Conservation (phyloP, 2,888 invertebrate species). For the Sialis fuliginosa region DNA sequence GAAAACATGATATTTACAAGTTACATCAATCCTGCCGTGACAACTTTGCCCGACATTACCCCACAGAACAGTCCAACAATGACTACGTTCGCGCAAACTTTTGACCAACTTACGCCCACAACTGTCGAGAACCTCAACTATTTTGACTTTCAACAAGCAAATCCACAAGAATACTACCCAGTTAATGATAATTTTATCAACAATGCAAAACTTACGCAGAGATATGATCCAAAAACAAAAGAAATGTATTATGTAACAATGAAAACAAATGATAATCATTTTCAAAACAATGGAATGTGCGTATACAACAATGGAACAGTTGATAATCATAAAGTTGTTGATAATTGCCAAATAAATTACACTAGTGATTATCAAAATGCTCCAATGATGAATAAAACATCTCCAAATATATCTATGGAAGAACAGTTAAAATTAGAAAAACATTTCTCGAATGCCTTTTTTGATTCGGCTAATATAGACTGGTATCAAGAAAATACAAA, state of each 20-base stretch:
- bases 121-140: not conserved
- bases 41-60: constrained; percentile 2
- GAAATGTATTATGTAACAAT: too few relatives aligned
- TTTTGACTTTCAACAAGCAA: not conserved
- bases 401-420: not conserved
- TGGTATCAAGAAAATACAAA: too few relatives aligned
- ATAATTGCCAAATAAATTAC: not conserved
- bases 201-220: not conserved
- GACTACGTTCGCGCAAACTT: constrained; percentile 1
- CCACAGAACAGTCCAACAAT: constrained; percentile 1
- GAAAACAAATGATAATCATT: too few relatives aligned
- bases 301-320: not conserved
- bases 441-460: constrained; percentile 4
- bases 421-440: constrained; percentile 2
- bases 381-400: not conserved
- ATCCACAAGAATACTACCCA: not conserved
- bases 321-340: not conserved
- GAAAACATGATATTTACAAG: constrained; percentile 2
- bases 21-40: constrained; percentile 1
- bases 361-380: not conserved
- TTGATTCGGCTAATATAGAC: not conserved
- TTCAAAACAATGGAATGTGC: not conserved
- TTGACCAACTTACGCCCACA: not conserved
- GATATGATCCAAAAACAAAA: not conserved
- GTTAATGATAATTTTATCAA: too few relatives aligned